Percentiles rank a stretch among this genome's conserved stretches.
Conservation (phyloP, 2,797 vertebrate species). For the Gambelia wislizenii region DNA sequence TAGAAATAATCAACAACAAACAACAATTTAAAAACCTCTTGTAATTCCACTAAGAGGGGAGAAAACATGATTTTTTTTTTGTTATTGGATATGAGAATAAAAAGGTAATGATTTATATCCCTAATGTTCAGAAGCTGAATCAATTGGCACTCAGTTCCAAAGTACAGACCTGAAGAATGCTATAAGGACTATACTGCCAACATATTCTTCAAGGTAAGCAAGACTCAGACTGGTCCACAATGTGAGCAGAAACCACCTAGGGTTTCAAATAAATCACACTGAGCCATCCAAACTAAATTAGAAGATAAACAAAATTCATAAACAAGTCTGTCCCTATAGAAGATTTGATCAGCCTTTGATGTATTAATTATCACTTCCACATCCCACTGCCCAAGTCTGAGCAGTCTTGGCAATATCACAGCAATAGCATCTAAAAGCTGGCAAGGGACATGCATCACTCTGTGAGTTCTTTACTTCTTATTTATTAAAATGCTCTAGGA, state of each 20-base stretch:
- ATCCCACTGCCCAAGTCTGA: not conserved
- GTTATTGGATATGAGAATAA: too few relatives aligned
- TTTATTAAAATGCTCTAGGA: constrained; percentile 70
- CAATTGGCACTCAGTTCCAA: too few relatives aligned
- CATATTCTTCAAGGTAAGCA: not conserved
- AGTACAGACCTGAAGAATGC: not conserved
- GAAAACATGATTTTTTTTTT: too few relatives aligned
- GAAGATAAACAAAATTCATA: not conserved
- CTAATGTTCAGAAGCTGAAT: too few relatives aligned
- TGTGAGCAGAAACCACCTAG: too few relatives aligned
- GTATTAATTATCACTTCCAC: not conserved
- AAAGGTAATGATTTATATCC: too few relatives aligned
- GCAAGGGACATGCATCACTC: not conserved
- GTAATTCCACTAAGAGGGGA: too few relatives aligned
- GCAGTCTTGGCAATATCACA: not conserved
- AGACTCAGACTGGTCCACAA: not conserved
- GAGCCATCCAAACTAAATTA: not conserved
- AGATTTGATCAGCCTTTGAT: not conserved
- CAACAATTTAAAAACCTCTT: too few relatives aligned
- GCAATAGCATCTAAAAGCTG: constrained; percentile 36
- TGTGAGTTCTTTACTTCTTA: constrained; percentile 58
- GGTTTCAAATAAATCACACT: not conserved
- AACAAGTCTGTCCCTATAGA: not conserved
- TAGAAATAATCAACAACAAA: too few relatives aligned
- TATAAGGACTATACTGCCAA: not conserved